phyloP scores from a whole-genome alignment of 2,113 vertebrate genomes.

The Chrysemys picta region DNA sequence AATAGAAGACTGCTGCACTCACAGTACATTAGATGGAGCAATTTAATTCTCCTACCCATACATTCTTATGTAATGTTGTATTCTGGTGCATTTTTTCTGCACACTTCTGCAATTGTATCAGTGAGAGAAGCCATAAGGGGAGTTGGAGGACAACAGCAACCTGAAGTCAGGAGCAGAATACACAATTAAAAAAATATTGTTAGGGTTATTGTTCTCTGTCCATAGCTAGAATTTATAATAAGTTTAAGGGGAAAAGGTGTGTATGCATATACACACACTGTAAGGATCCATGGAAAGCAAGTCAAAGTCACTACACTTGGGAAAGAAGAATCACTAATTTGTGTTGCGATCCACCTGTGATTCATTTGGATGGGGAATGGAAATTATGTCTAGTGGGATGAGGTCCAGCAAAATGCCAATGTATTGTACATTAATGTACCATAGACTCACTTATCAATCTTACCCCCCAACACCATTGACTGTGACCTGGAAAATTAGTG shows the following conservation, averaged over 20 bases:
- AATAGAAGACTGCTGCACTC: background rate
- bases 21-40: background rate
- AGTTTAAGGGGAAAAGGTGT: background rate
- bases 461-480: background rate
- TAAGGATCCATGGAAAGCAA: background rate
- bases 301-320: background rate
- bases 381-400: background rate
- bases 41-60: background rate
- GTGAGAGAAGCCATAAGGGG: background rate
- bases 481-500: background rate
- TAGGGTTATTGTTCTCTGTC: background rate
- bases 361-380: background rate
- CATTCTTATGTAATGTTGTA: background rate
- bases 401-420: background rate
- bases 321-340: background rate
- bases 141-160: background rate
- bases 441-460: background rate
- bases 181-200: background rate
- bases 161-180: background rate
- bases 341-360: background rate
- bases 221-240: background rate
- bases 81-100: background rate
- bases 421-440: background rate
- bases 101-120: background rate
- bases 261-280: fast-evolving